These are phyloP conservation scores for Agapornis canus DNA, from an alignment of 2,797 vertebrate species.

Conservation along the genomic window DNA sequence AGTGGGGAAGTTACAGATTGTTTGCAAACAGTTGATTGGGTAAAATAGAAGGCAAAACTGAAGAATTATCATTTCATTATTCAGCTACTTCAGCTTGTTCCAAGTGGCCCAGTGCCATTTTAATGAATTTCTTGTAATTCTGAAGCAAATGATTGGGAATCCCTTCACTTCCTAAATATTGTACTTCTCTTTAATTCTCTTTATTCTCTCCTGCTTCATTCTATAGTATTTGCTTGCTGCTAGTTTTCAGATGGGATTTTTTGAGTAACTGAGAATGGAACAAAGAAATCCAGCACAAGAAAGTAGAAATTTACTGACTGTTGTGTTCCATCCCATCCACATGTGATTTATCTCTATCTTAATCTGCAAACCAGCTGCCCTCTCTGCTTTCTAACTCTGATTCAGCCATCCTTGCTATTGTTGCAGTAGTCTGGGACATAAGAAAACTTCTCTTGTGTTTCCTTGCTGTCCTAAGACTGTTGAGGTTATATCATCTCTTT, in stretches of 20 bases:
- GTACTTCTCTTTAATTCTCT: neutral
- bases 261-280: neutral
- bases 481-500: neutral
- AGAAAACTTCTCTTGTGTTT: neutral
- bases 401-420: neutral
- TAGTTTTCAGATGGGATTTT: constrained; percentile 22
- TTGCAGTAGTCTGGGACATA: neutral
- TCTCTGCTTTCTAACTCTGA: neutral
- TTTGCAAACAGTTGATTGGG: neutral
- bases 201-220: neutral
- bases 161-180: neutral
- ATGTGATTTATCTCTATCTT: constrained; percentile 24
- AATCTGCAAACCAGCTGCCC: constrained; percentile 28
- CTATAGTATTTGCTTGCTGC: neutral
- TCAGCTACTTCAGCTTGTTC: constrained; percentile 6
- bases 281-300: neutral
- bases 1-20: neutral
- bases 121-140: constrained; percentile 5
- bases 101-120: neutral
- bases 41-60: neutral
- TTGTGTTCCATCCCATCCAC: neutral
- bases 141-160: constrained; percentile 6
- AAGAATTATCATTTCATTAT: neutral
- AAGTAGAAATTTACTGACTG: constrained; percentile 22
- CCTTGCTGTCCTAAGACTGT: neutral